Conservation (phyloP, 2,888 invertebrate species). For the Perizoma affinitatum region DNA sequence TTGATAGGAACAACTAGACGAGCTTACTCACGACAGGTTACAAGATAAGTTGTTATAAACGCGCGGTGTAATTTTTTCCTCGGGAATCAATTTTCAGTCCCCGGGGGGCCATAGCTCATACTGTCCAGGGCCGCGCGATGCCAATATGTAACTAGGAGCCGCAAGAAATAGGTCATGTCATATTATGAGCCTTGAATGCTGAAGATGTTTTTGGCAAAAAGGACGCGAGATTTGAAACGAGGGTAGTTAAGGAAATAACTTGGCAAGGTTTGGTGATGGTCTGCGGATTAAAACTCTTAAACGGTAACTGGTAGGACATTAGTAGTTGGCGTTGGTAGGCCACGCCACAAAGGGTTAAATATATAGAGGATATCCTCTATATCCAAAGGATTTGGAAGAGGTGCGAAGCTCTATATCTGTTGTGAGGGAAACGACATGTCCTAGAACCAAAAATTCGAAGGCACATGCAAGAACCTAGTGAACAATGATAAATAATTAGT, state of each 20-base stretch:
- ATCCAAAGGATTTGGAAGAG: too few species aligned
- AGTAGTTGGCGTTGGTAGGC: neutral
- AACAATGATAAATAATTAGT: too few species aligned
- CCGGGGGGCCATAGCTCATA: constrained; percentile 56
- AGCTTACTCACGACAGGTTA: too few species aligned
- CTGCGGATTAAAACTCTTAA: neutral
- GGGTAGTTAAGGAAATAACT: constrained; percentile 8
- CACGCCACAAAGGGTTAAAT: neutral
- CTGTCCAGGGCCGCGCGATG: constrained; percentile 46
- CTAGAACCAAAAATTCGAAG: too few species aligned
- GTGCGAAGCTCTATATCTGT: too few species aligned
- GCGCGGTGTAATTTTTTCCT: constrained; percentile 51
- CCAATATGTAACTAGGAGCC: constrained; percentile 41
- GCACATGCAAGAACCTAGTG: too few species aligned
- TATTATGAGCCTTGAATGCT: constrained; percentile 12
- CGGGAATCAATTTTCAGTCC: constrained; percentile 58
- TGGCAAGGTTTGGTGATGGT: constrained; percentile 9
- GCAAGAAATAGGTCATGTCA: constrained; percentile 37
- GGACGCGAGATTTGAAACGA: constrained; percentile 12
- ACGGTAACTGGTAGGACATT: neutral
- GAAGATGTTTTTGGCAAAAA: constrained; percentile 11
- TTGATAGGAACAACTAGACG: too few species aligned
- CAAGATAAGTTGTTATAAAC: constrained; percentile 28
- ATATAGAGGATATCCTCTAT: neutral
- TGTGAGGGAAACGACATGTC: too few species aligned